Conservation (phyloP, 2,113 vertebrate genomes). For the Reinhardtius hippoglossoides region DNA sequence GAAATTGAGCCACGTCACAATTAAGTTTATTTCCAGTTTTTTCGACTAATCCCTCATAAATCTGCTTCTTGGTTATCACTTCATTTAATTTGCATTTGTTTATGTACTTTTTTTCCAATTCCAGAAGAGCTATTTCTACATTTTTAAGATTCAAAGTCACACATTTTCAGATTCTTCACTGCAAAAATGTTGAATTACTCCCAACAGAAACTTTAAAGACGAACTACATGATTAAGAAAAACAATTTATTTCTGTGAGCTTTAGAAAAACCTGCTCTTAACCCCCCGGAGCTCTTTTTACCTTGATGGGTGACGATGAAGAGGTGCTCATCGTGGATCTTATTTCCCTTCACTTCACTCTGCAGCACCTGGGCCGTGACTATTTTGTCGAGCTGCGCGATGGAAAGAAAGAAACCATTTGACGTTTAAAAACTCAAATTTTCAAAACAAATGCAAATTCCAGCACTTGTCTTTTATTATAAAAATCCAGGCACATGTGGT, state of each 20-base stretch:
- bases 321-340: slow-evolving; percentile 98
- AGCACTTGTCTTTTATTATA: not conserved
- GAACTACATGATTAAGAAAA: no score
- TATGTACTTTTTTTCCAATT: no score
- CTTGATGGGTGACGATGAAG: slow-evolving; percentile 98
- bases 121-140: not conserved
- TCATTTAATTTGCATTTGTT: no score
- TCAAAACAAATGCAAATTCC: not conserved
- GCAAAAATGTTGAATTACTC: not conserved
- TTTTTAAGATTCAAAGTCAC: not conserved
- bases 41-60: no score
- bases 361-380: slow-evolving; percentile 90
- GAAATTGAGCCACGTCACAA: no score
- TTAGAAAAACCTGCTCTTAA: not conserved
- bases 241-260: not conserved
- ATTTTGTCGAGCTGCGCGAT: slow-evolving; percentile 90
- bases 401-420: slow-evolving; percentile 16
- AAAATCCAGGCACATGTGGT: not conserved
- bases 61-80: no score
- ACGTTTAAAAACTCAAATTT: not conserved
- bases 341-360: slow-evolving; percentile 92
- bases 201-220: no score
- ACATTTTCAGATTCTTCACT: no score
- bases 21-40: not conserved
- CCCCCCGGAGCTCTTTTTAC: slow-evolving; percentile 71